Conservation (phyloP, 2,113 vertebrate species). For the Anhinga rufa region DNA sequence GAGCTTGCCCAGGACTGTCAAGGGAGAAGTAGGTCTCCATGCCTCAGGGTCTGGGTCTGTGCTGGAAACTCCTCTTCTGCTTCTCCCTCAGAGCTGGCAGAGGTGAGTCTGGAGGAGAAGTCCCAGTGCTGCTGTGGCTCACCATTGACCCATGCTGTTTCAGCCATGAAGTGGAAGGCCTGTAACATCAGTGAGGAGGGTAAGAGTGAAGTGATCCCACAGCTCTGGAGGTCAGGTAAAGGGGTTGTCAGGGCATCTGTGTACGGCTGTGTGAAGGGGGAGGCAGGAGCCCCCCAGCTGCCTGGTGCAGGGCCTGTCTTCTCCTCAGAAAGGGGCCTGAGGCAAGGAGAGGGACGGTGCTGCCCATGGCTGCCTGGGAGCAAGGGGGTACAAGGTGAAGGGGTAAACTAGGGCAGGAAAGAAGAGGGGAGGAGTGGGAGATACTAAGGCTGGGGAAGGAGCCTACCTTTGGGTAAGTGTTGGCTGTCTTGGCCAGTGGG, state of each 20-base stretch:
- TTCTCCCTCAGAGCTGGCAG: not conserved
- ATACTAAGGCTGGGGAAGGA: not conserved
- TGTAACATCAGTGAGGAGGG: fast-evolving
- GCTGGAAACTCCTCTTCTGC: not conserved
- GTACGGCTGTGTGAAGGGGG: not conserved
- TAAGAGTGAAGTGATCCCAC: not conserved
- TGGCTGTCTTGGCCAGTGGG: not conserved
- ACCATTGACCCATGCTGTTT: not conserved
- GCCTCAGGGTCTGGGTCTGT: not conserved
- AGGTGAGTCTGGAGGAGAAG: not conserved
- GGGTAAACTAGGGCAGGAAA: not conserved
- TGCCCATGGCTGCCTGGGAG: not conserved
- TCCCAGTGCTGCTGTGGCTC: not conserved
- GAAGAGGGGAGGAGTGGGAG: not conserved
- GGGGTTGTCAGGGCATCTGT: not conserved
- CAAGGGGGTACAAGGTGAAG: not conserved
- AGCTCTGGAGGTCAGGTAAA: not conserved
- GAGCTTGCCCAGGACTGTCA: not conserved
- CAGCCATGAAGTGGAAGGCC: not conserved
- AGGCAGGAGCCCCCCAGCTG: not conserved
- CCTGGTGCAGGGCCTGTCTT: not conserved
- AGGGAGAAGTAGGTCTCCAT: not conserved
- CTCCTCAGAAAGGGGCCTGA: not conserved
- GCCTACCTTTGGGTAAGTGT: not conserved
- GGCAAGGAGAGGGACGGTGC: not conserved